Evolutionary conservation across 2,797 vertebrate species (phyloP), one percentile per base, ranked within the genome.

Genomic region (Pampus argenteus): DNA sequence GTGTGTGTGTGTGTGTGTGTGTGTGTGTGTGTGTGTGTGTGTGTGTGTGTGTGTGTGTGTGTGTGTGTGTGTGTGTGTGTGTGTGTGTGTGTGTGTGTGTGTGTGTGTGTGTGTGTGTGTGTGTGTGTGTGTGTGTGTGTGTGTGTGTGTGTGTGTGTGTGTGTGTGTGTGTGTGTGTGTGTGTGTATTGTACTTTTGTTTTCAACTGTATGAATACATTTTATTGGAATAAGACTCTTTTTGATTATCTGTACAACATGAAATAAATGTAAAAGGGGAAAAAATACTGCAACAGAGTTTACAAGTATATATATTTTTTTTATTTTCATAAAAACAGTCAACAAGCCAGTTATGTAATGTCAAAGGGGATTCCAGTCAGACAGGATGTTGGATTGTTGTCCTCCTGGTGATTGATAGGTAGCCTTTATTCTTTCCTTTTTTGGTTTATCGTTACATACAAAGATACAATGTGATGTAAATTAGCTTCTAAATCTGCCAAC

Each of bases 301-400:
- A n/a, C n/a, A n/a, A n/a, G n/a, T n/a, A n/a, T n/a, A n/a, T n/a
- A n/a, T n/a, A n/a, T n/a, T 78, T 76, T 57, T 50, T 79, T 73
- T 79, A 80, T 91, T 91, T 89, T 89, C 74, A 86, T 86, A 90
- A 86, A 94, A 93, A 93, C 79, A 82, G 86, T 86, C 84, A 90
- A 88, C 88, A 93, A 84, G 86, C 88, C 87, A 74, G 82, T 89
- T 85, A 87, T 74, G 61, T 78, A 64, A 68, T 71, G 61, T 81
- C 80, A 58, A 74, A 71, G 36, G 59, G 76, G 48, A 66, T 76
- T 88, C 67, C 85, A 84, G 55, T 88, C 70, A 83, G 88, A 87
- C 79, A 76, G 54, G 71, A 78, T 74, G 82, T 59, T 84, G 73
- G 78, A 86, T 91, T 85, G 72, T 72, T 76, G 81, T 91, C 82